phyloP scores from a whole-genome alignment of 2,797 vertebrate genomes.

The Mormyrus hasselquistii region DNA sequence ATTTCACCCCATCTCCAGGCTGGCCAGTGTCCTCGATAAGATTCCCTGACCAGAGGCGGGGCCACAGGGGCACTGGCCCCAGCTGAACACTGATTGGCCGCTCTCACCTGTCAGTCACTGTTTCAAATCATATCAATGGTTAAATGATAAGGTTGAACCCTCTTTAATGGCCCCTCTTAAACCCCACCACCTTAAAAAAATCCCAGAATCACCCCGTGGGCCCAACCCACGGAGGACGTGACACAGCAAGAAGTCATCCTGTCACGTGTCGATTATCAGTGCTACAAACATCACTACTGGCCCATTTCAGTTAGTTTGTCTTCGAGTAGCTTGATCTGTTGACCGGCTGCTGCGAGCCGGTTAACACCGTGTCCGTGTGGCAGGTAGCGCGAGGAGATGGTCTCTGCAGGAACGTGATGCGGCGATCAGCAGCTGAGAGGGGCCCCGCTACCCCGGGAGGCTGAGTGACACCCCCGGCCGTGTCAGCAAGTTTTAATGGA shows the following conservation, averaged over 20 bases:
- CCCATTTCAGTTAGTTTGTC: neutral
- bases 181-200: neutral
- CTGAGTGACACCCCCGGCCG: slow-evolving; percentile 61
- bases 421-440: neutral
- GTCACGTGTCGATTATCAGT: neutral
- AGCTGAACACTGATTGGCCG: neutral
- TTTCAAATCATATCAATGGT: neutral
- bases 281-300: neutral
- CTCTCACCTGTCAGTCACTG: neutral
- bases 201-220: neutral
- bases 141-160: neutral
- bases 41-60: neutral
- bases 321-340: neutral
- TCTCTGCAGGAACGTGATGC: neutral
- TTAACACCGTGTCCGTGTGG: neutral
- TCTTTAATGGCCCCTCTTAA: neutral
- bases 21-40: neutral
- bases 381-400: neutral
- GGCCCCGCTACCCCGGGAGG: slow-evolving; percentile 46
- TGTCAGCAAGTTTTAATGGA: slow-evolving; percentile 74
- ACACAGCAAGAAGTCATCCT: neutral
- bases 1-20: neutral
- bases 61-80: neutral
- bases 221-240: neutral
- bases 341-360: neutral